Conservation (phyloP, 1,140 invertebrate species). For the Tetranychus urticae region DNA sequence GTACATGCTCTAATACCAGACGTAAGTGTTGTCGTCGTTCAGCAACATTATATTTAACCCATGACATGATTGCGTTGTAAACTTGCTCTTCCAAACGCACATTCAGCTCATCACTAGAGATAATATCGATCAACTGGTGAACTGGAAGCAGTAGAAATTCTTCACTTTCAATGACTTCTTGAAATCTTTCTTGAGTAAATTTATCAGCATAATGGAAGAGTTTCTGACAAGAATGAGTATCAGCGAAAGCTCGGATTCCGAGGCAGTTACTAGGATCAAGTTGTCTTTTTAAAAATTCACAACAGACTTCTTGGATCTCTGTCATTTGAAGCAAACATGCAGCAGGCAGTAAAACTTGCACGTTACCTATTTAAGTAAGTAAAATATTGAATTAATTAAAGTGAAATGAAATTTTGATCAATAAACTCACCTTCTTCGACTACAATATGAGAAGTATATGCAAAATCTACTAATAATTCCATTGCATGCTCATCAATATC, state of each 20-base stretch:
- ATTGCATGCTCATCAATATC: slow-evolving; percentile 95
- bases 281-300: slow-evolving; percentile 90
- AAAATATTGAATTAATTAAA: neutral
- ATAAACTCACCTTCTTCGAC: slow-evolving; percentile 49
- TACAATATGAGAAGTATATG: slow-evolving; percentile 92
- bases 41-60: slow-evolving; percentile 88
- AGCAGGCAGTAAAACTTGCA: slow-evolving; percentile 83
- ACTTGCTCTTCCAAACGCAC: slow-evolving; percentile 88
- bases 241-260: slow-evolving; percentile 89
- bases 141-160: slow-evolving; percentile 87
- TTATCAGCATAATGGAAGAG: slow-evolving; percentile 83
- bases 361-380: slow-evolving; percentile 34
- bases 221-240: slow-evolving; percentile 89
- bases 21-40: slow-evolving; percentile 69
- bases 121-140: slow-evolving; percentile 84
- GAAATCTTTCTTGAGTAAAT: slow-evolving; percentile 94
- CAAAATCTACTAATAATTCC: slow-evolving; percentile 92
- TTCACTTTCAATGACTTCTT: slow-evolving; percentile 90
- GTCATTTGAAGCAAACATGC: slow-evolving; percentile 81
- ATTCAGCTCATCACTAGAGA: slow-evolving; percentile 90
- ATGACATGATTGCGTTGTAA: slow-evolving; percentile 89
- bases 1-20: slow-evolving; percentile 86
- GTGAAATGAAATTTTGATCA: neutral
- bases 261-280: slow-evolving; percentile 92
- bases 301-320: slow-evolving; percentile 72